Base-by-base conservation (phyloP, 2,888 invertebrate species). In the Chironomus riparius region DNA sequence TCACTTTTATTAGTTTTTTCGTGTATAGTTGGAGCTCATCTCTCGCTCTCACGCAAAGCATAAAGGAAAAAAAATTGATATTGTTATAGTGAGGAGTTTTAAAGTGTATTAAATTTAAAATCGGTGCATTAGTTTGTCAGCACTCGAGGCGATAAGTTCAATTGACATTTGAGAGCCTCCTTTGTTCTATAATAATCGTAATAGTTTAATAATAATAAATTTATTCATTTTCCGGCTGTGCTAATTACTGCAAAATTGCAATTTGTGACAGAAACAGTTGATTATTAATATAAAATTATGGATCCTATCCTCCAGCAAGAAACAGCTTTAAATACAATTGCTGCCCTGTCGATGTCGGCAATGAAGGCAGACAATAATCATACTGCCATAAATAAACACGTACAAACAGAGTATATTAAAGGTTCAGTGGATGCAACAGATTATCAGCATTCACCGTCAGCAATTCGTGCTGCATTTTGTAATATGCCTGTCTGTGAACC, bases 401-500 rank as follows among this genome's bases (percentile, higher is more conserved):
- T 74, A 1, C 74, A 74, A 68, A 74, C 74, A 5, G 74, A 74
- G n/a, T 62, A 24, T 21, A 38, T 62, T 10, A 72, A 72, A 12
- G 47, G 72, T 10, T 13, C 61, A 24, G 7, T 50, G 10, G 72
- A 72, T 18, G 68, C 28, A 22, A 47, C 48, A 4, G 72, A 72
- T 22, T 72, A 28, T 18, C 21, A 72, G 15, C 21, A 68, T 61
- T 15, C 15, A 12, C 62, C 65, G 4, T 13, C 21, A 24, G 38
- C 68, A 12, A 15, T 22, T 7, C 24, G 18, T 3, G 68, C 56
- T 21, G 74, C 77, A 13, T 80, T 84, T 21, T 81, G 83, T 21
- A 82, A 83, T 78, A 79, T 84, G 74, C 84, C 84, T 7, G 78
- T 81, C 6, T 84, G 85, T 68, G 72, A 72, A 13, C 87, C 88